These are phyloP conservation scores for Rhamphomyia laevipes DNA, from an alignment of 2,888 invertebrate species.

Conservation along the genomic window DNA sequence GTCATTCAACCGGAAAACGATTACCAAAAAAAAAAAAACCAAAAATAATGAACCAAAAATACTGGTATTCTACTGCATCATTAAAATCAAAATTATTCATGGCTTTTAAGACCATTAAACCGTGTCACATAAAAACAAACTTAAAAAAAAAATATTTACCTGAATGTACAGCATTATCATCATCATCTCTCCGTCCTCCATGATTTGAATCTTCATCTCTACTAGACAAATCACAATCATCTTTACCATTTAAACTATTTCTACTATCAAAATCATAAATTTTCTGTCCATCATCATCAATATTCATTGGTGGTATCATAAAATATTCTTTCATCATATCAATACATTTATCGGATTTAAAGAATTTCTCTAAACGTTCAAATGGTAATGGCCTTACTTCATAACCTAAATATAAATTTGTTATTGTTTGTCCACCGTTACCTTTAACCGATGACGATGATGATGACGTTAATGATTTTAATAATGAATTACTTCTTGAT, in stretches of 20 bases:
- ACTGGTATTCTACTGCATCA: no score
- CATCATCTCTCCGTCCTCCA: conserved; percentile 24
- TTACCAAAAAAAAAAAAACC: no score
- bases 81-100: neutral
- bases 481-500: conserved; percentile 51
- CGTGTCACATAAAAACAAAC: conserved; percentile 3
- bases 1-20: no score
- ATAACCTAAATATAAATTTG: conserved; percentile 26
- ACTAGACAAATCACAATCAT: conserved; percentile 32
- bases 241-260: conserved; percentile 9
- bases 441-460: conserved; percentile 19
- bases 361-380: conserved; percentile 33
- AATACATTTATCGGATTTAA: conserved; percentile 33
- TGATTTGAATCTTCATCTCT: conserved; percentile 42
- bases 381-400: conserved; percentile 32
- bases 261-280: conserved; percentile 37
- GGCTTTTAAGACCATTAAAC: neutral
- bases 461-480: conserved; percentile 44
- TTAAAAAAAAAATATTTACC: conserved; percentile 46
- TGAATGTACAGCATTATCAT: conserved; percentile 61
- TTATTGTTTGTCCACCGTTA: neutral
- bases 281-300: conserved; percentile 36
- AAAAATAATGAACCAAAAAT: neutral
- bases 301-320: conserved; percentile 26
- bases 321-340: conserved; percentile 34